Evolutionary conservation across 2,113 vertebrate species (phyloP).

Genomic region (Malurus melanocephalus): DNA sequence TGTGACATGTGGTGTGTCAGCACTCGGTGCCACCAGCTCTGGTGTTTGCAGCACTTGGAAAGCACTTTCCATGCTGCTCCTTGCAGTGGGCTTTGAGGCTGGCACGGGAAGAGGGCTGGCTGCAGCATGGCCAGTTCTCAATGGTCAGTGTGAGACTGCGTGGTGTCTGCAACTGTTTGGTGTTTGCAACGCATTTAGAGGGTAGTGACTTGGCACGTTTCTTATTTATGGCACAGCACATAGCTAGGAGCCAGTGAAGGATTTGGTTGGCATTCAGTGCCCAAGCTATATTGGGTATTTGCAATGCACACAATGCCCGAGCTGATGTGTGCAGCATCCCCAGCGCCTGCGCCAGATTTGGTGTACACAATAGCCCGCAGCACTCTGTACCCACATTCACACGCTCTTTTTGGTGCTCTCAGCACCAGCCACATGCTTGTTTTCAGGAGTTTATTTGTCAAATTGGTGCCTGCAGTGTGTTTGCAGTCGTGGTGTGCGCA

Average conservation of each 20-base stretch:
- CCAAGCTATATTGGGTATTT: neutral
- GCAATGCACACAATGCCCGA: neutral
- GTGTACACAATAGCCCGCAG: neutral
- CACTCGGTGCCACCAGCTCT: fast-evolving
- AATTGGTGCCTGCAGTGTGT: constrained; percentile 51
- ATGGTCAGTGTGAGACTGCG: neutral
- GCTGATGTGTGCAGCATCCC: neutral
- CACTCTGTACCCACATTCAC: neutral
- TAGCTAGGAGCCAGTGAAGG: neutral
- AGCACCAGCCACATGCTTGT: neutral
- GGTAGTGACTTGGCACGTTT: neutral
- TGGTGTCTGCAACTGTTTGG: neutral
- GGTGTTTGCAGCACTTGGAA: neutral
- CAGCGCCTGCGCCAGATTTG: neutral
- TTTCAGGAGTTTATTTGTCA: constrained; percentile 21
- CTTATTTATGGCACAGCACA: neutral
- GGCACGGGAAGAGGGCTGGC: neutral
- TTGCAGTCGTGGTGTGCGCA: neutral
- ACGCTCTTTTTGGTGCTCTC: fast-evolving
- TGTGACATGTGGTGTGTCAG: fast-evolving
- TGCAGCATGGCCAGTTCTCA: fast-evolving
- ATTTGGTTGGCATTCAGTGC: neutral
- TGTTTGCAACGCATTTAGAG: neutral
- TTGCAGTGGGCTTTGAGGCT: neutral
- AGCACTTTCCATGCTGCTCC: no score